Percentiles rank a stretch among this genome's conserved stretches.
phyloP scores from a whole-genome alignment of 2,113 vertebrate genomes.

The Salvelinus alpinus region DNA sequence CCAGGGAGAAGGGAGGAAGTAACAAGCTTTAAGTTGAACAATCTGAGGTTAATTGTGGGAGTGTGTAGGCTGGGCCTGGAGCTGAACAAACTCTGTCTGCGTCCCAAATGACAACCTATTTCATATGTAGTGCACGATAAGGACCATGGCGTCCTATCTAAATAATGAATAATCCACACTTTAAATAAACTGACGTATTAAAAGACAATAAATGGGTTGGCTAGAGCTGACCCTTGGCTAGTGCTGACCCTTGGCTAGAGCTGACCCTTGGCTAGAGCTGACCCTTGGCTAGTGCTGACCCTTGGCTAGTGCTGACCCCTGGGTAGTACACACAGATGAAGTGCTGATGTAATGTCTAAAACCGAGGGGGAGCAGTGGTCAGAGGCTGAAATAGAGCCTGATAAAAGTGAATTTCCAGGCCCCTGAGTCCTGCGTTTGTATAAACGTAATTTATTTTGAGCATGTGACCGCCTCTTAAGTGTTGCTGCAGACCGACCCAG shows the following conservation, averaged over 20 bases:
- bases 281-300: too few relatives aligned
- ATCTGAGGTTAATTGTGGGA: conserved; percentile 23
- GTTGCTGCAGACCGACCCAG: conserved; percentile 21
- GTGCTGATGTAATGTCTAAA: background rate
- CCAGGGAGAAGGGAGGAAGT: background rate
- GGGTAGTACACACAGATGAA: too few relatives aligned
- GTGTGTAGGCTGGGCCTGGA: conserved; percentile 49
- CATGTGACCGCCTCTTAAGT: conserved; percentile 26
- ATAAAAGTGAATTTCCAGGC: conserved; percentile 30
- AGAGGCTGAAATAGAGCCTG: background rate
- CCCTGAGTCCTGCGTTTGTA: background rate
- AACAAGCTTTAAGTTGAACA: conserved; percentile 13
- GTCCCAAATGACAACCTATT: too few relatives aligned
- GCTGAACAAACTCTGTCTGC: conserved; percentile 29
- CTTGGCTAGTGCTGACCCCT: too few relatives aligned
- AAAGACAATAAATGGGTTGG: too few relatives aligned
- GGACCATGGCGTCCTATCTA: too few relatives aligned
- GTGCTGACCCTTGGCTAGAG: too few relatives aligned
- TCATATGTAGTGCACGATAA: too few relatives aligned
- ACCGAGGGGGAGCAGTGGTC: background rate
- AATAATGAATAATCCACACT: too few relatives aligned
- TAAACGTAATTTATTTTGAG: conserved; percentile 26
- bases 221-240: too few relatives aligned
- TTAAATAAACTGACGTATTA: too few relatives aligned
- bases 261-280: too few relatives aligned